These are phyloP conservation scores for Drosophila antonietae DNA, from an alignment of 2,888 invertebrate genomes.

Conservation along the genomic window DNA sequence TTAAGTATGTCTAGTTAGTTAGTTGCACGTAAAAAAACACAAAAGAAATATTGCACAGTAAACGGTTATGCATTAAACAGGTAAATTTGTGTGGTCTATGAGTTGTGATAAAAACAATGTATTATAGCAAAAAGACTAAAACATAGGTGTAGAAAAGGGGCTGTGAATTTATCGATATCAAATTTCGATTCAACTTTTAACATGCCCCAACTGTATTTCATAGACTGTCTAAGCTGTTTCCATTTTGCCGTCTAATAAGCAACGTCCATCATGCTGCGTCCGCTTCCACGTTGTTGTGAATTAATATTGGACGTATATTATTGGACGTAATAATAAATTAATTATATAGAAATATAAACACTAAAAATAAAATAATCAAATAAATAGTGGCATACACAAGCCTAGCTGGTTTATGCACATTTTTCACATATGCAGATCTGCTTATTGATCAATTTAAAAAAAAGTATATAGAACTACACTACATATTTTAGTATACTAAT, in stretches of 20 bases:
- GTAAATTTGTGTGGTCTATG: conserved; percentile 33
- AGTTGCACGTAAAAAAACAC: conserved; percentile 37
- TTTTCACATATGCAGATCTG: too few relatives aligned
- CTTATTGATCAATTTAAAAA: too few relatives aligned
- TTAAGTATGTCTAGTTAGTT: conserved; percentile 9
- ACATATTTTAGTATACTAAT: too few relatives aligned
- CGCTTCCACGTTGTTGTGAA: neutral
- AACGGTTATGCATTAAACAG: conserved; percentile 21
- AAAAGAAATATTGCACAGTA: conserved; percentile 32
- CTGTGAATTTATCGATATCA: neutral
- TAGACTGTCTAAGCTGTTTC: neutral
- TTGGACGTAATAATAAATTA: too few relatives aligned
- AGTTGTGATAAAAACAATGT: conserved; percentile 55
- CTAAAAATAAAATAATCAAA: too few relatives aligned
- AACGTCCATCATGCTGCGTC: neutral
- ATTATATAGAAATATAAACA: neutral
- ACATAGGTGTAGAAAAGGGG: neutral
- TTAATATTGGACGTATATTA: neutral
- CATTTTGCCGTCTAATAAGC: neutral
- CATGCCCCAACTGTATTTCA: neutral
- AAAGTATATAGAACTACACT: too few relatives aligned
- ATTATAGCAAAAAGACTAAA: conserved; percentile 7
- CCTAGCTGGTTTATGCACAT: too few relatives aligned
- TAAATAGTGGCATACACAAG: too few relatives aligned
- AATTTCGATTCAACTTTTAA: neutral